A percentile compares a stretch with the other conserved stretches of the same genome.
Conservation (phyloP, 1,140 invertebrate species). For the Drosophila ficusphila region DNA sequence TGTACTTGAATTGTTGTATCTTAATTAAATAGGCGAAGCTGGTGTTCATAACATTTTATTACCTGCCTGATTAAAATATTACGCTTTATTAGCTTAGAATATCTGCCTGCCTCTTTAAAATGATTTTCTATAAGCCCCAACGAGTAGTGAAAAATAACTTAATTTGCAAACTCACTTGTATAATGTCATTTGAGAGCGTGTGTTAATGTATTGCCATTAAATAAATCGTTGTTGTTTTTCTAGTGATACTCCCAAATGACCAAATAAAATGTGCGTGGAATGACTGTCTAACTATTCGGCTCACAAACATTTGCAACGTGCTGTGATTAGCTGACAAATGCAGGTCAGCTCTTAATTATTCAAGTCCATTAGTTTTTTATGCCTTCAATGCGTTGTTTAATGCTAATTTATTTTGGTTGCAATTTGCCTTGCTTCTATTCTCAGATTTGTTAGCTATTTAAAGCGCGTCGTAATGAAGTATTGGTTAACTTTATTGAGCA, state of each 20-base stretch:
- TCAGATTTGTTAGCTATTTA: slow-evolving; percentile 8
- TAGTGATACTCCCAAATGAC: slow-evolving; percentile 1
- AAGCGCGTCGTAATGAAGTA: not conserved
- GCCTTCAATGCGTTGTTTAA: slow-evolving; percentile 30
- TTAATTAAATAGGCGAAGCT: not conserved
- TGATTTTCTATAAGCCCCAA: not conserved
- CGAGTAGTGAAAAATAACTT: slow-evolving; percentile 10
- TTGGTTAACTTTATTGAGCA: slow-evolving; percentile 2
- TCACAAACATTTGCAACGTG: not conserved
- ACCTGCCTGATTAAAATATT: not conserved
- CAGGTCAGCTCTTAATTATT: slow-evolving; percentile 46
- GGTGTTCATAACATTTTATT: not conserved
- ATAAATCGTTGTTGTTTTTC: slow-evolving; percentile 20
- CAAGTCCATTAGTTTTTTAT: slow-evolving; percentile 40
- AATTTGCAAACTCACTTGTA: slow-evolving; percentile 7
- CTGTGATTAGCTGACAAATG: slow-evolving; percentile 36
- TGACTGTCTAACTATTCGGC: not conserved
- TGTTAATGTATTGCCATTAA: slow-evolving; percentile 20
- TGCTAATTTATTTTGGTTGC: slow-evolving; percentile 32
- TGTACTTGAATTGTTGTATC: not conserved
- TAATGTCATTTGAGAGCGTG: slow-evolving; percentile 7
- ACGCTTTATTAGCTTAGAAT: no score
- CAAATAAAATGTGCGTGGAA: slow-evolving; percentile 7
- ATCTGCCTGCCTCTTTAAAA: not conserved
- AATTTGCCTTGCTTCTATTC: slow-evolving; percentile 15